Evolutionary conservation across 2,797 vertebrate genomes (phyloP).

Genomic region (Fistularia tabacaria): DNA sequence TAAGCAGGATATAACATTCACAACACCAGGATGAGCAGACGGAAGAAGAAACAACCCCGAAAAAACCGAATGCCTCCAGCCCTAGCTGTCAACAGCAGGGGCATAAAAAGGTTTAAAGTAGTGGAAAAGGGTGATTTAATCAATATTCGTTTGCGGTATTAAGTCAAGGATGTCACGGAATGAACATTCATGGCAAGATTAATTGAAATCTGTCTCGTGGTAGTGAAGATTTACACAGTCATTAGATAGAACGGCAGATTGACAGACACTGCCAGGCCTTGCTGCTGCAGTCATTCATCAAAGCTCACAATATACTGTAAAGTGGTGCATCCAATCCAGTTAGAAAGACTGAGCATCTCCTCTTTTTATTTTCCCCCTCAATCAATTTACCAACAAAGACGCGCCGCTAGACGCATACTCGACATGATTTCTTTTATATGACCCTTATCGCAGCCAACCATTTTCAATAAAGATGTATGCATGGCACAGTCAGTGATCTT

Average conservation of each 20-base stretch:
- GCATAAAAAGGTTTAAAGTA: no score
- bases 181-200: no score
- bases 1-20: no score
- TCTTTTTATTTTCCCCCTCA: conserved; percentile 19
- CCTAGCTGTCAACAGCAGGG: no score
- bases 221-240: not conserved
- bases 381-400: conserved; percentile 11
- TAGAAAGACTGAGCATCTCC: conserved; percentile 1
- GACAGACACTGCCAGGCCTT: not conserved
- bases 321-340: conserved; percentile 6
- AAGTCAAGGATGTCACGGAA: no score
- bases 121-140: no score
- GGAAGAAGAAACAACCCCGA: no score
- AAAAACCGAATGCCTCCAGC: no score
- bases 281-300: conserved; percentile 5
- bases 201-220: not conserved
- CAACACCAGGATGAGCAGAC: no score
- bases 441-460: conserved; percentile 22
- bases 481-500: conserved; percentile 18
- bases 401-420: not conserved
- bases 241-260: not conserved
- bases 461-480: conserved; percentile 22
- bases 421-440: conserved; percentile 11
- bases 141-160: no score
- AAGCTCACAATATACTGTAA: conserved; percentile 2